Evolutionary conservation across 1,140 invertebrate species (phyloP).

Genomic region (Cataglyphis hispanica): DNA sequence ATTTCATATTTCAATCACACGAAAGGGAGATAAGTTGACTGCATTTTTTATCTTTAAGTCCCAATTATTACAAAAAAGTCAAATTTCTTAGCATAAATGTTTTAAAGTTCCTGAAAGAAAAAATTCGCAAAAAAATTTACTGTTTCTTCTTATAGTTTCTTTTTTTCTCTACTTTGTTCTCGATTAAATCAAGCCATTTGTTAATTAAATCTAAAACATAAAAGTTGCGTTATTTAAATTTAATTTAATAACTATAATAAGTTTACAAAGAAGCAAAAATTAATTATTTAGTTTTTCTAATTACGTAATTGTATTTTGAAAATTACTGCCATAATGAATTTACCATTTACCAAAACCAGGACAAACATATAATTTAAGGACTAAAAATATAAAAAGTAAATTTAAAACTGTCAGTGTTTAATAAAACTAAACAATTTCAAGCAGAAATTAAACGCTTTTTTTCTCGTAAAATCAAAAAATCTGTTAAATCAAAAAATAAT

Average conservation of each 20-base stretch:
- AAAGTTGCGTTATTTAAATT: not conserved
- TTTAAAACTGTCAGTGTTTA: not conserved
- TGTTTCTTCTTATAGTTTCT: not conserved
- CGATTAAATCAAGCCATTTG: not conserved
- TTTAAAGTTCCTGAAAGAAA: not conserved
- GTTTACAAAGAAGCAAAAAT: not conserved
- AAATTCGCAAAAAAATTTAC: not conserved
- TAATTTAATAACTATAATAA: constrained; percentile 15
- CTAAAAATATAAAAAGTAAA: not conserved
- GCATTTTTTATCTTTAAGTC: not conserved
- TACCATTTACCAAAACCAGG: too few species aligned
- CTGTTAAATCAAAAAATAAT: not conserved
- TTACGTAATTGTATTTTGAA: not conserved
- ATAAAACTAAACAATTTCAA: constrained; percentile 5
- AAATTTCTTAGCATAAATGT: not conserved
- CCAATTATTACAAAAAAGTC: not conserved
- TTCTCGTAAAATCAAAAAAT: not conserved
- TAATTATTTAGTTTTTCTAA: not conserved
- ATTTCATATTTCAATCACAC: constrained; percentile 8
- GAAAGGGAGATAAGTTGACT: not conserved
- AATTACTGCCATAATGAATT: not conserved
- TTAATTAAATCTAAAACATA: not conserved
- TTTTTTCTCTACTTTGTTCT: not conserved
- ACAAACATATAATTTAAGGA: not conserved
- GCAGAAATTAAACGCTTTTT: not conserved